Evolutionary conservation across 1,140 invertebrate species (phyloP).

Genomic region (Macrobrachium rosenbergii): DNA sequence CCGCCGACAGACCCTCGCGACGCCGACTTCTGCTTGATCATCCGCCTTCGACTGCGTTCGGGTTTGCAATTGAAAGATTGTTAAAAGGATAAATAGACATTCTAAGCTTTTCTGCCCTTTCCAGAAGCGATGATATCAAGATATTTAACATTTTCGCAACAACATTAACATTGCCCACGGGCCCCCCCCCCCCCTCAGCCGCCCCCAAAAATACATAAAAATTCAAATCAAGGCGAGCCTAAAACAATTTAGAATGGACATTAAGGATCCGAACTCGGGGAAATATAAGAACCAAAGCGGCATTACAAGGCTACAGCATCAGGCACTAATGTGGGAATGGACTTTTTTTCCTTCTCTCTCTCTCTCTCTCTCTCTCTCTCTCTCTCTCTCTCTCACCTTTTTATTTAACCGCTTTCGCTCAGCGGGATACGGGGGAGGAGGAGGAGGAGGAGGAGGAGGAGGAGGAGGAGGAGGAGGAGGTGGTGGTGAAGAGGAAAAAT

Average conservation of each 20-base stretch:
- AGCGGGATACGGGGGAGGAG: conserved; percentile 1
- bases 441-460: background rate
- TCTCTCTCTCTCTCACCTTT: background rate
- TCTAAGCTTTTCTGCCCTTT: no score
- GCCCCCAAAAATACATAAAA: background rate
- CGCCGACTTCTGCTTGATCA: background rate
- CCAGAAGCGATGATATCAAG: no score
- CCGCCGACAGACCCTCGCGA: conserved; percentile 1
- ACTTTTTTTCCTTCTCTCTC: conserved; percentile 13
- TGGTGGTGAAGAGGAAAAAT: background rate
- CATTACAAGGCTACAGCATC: conserved; percentile 53
- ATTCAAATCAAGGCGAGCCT: background rate
- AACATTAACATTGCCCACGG: no score
- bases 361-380: background rate
- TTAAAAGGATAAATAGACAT: no score
- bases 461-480: background rate
- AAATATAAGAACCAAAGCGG: background rate
- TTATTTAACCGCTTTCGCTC: conserved; percentile 18
- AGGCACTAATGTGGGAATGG: conserved; percentile 54
- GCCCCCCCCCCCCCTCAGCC: background rate
- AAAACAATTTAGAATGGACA: no score
- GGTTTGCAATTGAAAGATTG: background rate
- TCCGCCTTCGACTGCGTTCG: background rate
- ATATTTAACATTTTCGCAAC: no score
- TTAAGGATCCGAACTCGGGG: conserved; percentile 12